Base-by-base conservation (phyloP, 2,888 invertebrate species). In the Ommatoiulus sabulosus region DNA sequence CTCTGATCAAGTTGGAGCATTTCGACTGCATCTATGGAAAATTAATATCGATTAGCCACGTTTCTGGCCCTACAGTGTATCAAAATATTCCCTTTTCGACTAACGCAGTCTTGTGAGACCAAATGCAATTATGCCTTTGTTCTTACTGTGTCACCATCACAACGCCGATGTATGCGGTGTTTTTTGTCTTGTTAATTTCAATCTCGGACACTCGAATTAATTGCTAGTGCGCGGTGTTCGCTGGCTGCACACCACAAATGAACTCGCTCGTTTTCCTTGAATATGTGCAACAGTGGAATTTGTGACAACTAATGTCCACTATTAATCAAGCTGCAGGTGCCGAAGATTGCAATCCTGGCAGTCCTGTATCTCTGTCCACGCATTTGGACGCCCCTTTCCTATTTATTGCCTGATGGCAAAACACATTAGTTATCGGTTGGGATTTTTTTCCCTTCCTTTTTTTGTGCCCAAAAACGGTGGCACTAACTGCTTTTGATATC, bases 261-360 rank as follows among this genome's bases (percentile, higher is more conserved):
- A 24, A 72, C 24, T 72, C 7, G 72, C 72, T 72, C 24, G 72
- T 72, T 24, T 72, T 10, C 8, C 72, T 72, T 24, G 72, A 72
- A 72, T 72, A 24, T 72, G 72, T 72, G 72, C 72, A 72, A 72
- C 72, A 72, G 72, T 24, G 72, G 72, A 72, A 72, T 72, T 72
- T 72, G 72, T n/a, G 72, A 72, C 72, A 72, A n/a, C 72, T 20
- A 72, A 72, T 72, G 72, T 72, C 72, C 24, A 8, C 72, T 10
- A 72, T 72, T 72, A 72, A 72, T 72, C 72, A 72, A 24, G 72
- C 10, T 72, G 72, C 72, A 72, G 72, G 72, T 72, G 72, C 72
- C 72, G 72, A 24, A 72, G 72, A 72, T 72, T 72, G 72, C 72
- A 72, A 63, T 63, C 63, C 63, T 63, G 63, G 20, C 63, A 63